Evolutionary conservation across 1,140 invertebrate genomes (phyloP), one percentile per base, ranked within the genome.

Genomic region (Lutraria rhynchaena): DNA sequence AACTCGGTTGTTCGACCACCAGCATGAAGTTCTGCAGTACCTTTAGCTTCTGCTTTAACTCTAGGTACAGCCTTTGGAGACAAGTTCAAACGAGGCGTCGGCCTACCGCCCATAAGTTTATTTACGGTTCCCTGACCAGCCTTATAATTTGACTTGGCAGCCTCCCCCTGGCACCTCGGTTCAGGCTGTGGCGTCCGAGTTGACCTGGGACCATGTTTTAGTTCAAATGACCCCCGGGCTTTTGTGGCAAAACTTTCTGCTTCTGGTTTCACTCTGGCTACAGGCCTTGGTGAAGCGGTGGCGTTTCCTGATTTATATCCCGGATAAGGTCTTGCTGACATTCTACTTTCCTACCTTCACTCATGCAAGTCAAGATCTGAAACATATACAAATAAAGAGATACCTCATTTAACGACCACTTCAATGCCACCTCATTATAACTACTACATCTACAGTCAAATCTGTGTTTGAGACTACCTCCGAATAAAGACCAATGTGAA

Each of bases 231-330:
- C 7, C 89, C 89, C 55, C 81, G 76, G 35, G 87, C 85, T 63
- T 77, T 84, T 3, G 29, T 57, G n/a, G 88, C 87, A 63, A 83
- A 77, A 46, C 85, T 78, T 11, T 85, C 81, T 31, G 86, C 90
- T 58, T 91, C 87, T 19, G 87, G 87, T 60, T 82, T 85, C 0
- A 91, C 85, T 17, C 90, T 81, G 24, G 87, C 61, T 29, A 57
- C 81, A 11, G 82, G 85, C 11, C 81, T 60, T 7, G 84, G 86
- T 17, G 71, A 76, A 24, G 33, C 44, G 27, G 86, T 83, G 0
- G 82, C 65, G 3, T 80, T 85, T 44, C 86, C 81, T 4, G 76
- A 58, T 58, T 90, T 89, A 76, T 86, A 89, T 0, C 88, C 88
- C n/a, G 89, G 89, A 75, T 89, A 90, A 17, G 89, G 89, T 19